These are phyloP conservation scores for Alces alces DNA, from an alignment of 2,113 vertebrate genomes.

Conservation along the genomic window DNA sequence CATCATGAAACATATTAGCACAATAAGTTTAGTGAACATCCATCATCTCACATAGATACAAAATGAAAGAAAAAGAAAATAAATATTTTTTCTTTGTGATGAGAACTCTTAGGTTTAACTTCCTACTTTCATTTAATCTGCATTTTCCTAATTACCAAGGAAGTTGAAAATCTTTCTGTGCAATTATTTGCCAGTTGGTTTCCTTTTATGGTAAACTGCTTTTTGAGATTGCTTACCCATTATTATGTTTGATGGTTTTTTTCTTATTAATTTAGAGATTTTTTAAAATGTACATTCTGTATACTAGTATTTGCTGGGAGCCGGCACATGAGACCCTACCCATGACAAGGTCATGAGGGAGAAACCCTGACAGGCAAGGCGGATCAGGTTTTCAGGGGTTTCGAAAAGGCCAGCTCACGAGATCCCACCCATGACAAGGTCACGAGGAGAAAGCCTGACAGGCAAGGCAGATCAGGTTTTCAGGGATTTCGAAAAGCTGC, in stretches of 20 bases:
- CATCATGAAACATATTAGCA: not conserved
- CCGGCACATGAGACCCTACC: no score
- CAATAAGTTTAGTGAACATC: not conserved
- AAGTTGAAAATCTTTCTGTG: not conserved
- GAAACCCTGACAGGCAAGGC: no score
- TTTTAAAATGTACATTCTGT: not conserved
- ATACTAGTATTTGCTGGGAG: no score
- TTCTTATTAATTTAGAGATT: not conserved
- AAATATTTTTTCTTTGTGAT: not conserved
- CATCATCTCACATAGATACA: not conserved
- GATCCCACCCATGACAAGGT: no score
- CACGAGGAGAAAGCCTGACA: no score
- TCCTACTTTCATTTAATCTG: not conserved
- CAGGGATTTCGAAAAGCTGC: no score
- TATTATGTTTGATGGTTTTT: not conserved
- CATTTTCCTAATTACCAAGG: not conserved
- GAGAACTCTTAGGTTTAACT: not conserved
- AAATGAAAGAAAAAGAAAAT: not conserved
- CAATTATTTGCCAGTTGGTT: not conserved
- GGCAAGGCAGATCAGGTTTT: no score
- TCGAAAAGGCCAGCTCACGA: no score
- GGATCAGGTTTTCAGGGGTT: no score
- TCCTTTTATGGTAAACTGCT: not conserved
- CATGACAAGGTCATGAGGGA: no score
- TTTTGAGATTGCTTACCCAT: not conserved